Evolutionary conservation across 2,797 vertebrate genomes (phyloP), one percentile per base, ranked within the genome.

Genomic region (Sebastes oblongus): DNA sequence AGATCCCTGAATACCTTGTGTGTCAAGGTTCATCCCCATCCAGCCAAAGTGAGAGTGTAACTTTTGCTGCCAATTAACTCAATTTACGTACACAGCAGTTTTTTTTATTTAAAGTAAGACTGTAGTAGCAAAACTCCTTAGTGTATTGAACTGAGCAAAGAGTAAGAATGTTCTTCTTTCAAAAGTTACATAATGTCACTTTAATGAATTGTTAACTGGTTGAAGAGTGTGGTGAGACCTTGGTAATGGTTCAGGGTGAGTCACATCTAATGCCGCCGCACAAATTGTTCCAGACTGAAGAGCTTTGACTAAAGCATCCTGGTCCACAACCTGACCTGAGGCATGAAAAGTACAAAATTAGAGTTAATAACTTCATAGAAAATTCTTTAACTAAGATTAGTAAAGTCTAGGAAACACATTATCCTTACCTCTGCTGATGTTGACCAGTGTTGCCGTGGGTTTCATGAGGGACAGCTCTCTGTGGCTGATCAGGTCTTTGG

Each of bases 251-350:
- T 91, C 90, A 16, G 91, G 90, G 42, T 91, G 6, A 0, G 96
- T 96, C 84, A 97, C 96, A 32, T 97, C 96, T 85, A 97, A 85
- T 0, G 94, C 96, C 18, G 95, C 96, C 2, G 93, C 95, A 56
- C 54, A 88, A 80, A 97, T 96, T 10, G 88, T 79, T 73, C 93
- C 81, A 1, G 89, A 91, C 73, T 94, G 91, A 67, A 97, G 94
- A 7, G 95, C 96, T 82, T 96, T 75, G 50, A 95, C 93, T 78
- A 96, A 86, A 39, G 96, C 95, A 8, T 96, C 95, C 83, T 97
- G 97, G 87, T 97, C 95, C 77, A 97, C 89, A 22, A 96, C 88
- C 24, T 79, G 85, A 79, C 96, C 96, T 96, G 80, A 70, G 76
- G 42, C 52, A 46, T 2, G 11, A 34, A 24, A 13, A 24, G 10